Evolutionary conservation across 2,888 invertebrate genomes (phyloP).

Genomic region (Cheilosia soror): DNA sequence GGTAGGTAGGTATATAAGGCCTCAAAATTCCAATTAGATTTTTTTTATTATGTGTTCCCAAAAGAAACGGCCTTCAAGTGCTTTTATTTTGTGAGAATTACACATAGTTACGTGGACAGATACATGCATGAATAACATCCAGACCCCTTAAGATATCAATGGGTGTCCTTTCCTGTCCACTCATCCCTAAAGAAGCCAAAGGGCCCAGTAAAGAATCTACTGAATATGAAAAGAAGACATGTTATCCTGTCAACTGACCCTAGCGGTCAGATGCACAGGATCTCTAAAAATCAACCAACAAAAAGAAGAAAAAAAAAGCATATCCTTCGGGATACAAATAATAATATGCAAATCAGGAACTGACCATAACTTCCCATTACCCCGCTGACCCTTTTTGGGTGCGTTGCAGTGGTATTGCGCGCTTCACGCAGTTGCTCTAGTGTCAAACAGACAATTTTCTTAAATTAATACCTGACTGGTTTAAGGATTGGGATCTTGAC

Average conservation of each 20-base stretch:
- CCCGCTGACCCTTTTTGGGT: constrained; percentile 63
- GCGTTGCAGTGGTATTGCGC: constrained; percentile 44
- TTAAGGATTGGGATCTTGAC: constrained; percentile 67
- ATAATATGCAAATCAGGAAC: constrained; percentile 70
- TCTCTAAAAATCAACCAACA: not conserved
- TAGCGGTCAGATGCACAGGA: constrained; percentile 56
- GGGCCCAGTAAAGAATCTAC: constrained; percentile 36
- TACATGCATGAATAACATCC: constrained; percentile 61
- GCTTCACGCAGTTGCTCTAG: constrained; percentile 41
- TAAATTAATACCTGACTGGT: constrained; percentile 66
- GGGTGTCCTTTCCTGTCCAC: constrained; percentile 65
- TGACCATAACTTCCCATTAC: constrained; percentile 71
- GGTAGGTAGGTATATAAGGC: constrained; percentile 56
- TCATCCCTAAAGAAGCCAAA: constrained; percentile 65
- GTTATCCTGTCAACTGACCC: constrained; percentile 71
- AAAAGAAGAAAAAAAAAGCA: not conserved
- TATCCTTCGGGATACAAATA: constrained; percentile 60
- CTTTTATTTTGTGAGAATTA: constrained; percentile 75
- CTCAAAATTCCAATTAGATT: constrained; percentile 26
- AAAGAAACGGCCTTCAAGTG: constrained; percentile 50
- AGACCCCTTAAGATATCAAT: constrained; percentile 60
- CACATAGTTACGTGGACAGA: constrained; percentile 70
- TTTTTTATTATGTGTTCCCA: not conserved
- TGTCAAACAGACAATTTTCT: constrained; percentile 74
- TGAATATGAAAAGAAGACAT: constrained; percentile 36